A percentile compares a stretch with the other conserved stretches of the same genome.
phyloP scores from a whole-genome alignment of 1,140 invertebrate species.

The Drosophila malerkotliana region DNA sequence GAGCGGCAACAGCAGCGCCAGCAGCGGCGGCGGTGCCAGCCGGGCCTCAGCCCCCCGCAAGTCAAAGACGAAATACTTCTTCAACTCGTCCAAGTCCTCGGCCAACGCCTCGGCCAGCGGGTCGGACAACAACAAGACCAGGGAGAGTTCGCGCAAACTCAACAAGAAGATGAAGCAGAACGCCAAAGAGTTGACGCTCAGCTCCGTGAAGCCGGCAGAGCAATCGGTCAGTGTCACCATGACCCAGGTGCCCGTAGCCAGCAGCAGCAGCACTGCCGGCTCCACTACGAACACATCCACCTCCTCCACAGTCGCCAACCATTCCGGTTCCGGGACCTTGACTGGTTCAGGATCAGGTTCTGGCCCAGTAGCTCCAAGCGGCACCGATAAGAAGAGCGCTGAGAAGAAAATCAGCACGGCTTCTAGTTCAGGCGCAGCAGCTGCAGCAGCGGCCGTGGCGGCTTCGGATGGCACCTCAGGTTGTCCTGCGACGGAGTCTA shows the following conservation, averaged over 20 bases:
- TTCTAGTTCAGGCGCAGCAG: conserved; percentile 18
- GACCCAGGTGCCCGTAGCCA: conserved; percentile 9
- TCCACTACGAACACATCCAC: conserved; percentile 12
- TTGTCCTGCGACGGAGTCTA: conserved; percentile 3
- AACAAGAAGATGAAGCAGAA: conserved; percentile 79
- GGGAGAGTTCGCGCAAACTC: conserved; percentile 64
- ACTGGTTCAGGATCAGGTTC: conserved; percentile 24
- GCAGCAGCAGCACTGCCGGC: conserved; percentile 24
- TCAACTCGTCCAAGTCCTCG: conserved; percentile 72
- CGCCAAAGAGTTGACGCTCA: conserved; percentile 78
- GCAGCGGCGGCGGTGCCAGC: conserved; percentile 62
- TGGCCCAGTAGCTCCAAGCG: conserved; percentile 11
- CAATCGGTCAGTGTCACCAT: conserved; percentile 49
- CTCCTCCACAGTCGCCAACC: conserved; percentile 19
- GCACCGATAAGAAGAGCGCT: conserved; percentile 23
- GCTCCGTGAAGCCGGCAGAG: conserved; percentile 72
- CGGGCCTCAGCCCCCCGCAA: conserved; percentile 52
- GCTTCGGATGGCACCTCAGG: conserved; percentile 9
- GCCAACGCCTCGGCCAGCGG: conserved; percentile 76
- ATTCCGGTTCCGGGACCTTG: conserved; percentile 17
- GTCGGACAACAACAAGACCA: conserved; percentile 69
- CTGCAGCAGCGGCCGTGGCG: conserved; percentile 3
- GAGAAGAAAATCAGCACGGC: conserved; percentile 42
- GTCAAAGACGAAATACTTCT: conserved; percentile 77
- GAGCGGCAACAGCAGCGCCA: conserved; percentile 73